A percentile compares a stretch with the other conserved stretches of the same genome.
These are phyloP conservation scores for Tichodroma muraria DNA, from an alignment of 2,113 vertebrate genomes.

Conservation along the genomic window DNA sequence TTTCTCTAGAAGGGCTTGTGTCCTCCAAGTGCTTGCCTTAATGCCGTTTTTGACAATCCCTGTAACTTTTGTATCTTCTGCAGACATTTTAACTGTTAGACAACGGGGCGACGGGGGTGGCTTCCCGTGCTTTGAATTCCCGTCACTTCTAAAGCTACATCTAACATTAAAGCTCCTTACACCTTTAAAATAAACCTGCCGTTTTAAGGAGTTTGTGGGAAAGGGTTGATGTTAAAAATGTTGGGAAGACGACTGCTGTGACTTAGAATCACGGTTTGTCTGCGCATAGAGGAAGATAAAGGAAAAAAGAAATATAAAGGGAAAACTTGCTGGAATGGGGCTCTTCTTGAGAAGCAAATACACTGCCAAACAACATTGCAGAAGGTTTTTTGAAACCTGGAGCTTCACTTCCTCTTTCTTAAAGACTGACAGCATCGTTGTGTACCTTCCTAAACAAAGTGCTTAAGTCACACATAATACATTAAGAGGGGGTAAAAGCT, in stretches of 20 bases:
- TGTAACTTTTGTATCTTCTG: not conserved
- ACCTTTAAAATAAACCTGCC: not conserved
- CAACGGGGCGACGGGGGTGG: fast-evolving
- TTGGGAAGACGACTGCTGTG: not conserved
- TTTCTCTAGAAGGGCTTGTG: not conserved
- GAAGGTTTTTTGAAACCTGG: not conserved
- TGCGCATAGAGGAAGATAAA: not conserved
- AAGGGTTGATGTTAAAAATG: not conserved
- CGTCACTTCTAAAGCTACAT: not conserved
- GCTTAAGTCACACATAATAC: not conserved
- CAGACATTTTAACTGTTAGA: not conserved
- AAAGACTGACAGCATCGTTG: not conserved
- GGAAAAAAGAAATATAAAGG: not conserved
- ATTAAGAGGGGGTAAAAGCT: not conserved
- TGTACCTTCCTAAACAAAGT: not conserved
- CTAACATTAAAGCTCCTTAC: not conserved
- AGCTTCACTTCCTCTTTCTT: not conserved
- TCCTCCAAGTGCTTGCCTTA: not conserved
- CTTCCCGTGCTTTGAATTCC: not conserved
- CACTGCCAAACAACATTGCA: fast-evolving
- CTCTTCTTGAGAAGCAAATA: not conserved
- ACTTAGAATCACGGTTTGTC: not conserved
- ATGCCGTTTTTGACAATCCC: fast-evolving
- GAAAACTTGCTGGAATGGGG: not conserved
- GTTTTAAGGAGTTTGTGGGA: not conserved